These are phyloP conservation scores for Anthopleura sola DNA, from an alignment of 64 coral and sea anemone genomes.

Conservation along the genomic window DNA sequence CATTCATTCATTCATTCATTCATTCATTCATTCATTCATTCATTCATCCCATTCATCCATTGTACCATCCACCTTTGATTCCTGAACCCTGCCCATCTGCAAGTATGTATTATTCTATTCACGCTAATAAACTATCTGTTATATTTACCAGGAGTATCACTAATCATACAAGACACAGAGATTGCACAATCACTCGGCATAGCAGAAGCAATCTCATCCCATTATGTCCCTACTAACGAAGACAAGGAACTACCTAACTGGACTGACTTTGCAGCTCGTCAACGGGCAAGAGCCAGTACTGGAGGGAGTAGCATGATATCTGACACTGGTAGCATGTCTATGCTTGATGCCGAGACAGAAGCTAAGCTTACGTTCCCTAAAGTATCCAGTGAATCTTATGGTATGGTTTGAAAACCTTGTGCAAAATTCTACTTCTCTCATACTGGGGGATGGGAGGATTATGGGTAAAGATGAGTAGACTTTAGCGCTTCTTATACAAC, in stretches of 20 bases:
- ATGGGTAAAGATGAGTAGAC: too few relatives aligned
- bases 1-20: neutral
- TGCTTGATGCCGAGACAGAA: constrained; percentile 43
- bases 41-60: neutral
- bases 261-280: constrained; percentile 25
- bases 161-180: constrained; percentile 90
- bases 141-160: constrained; percentile 53
- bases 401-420: constrained; percentile 15
- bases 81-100: too few relatives aligned
- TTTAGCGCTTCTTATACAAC: too few relatives aligned
- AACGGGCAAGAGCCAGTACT: constrained; percentile 56
- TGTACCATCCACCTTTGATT: too few relatives aligned
- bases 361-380: constrained; percentile 44
- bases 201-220: constrained; percentile 14
- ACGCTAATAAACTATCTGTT: neutral
- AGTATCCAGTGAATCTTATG: constrained; percentile 56
- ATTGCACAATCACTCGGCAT: constrained; percentile 61
- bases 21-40: neutral
- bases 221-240: neutral
- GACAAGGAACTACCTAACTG: constrained; percentile 15
- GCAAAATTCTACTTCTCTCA: too few relatives aligned
- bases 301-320: constrained; percentile 63
- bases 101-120: neutral
- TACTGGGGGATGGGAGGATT: too few relatives aligned
- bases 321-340: constrained; percentile 37